A percentile compares a stretch with the other conserved stretches of the same genome.
These are phyloP conservation scores for Paralvinella palmiformis DNA, from an alignment of 1,140 invertebrate species.

Conservation along the genomic window DNA sequence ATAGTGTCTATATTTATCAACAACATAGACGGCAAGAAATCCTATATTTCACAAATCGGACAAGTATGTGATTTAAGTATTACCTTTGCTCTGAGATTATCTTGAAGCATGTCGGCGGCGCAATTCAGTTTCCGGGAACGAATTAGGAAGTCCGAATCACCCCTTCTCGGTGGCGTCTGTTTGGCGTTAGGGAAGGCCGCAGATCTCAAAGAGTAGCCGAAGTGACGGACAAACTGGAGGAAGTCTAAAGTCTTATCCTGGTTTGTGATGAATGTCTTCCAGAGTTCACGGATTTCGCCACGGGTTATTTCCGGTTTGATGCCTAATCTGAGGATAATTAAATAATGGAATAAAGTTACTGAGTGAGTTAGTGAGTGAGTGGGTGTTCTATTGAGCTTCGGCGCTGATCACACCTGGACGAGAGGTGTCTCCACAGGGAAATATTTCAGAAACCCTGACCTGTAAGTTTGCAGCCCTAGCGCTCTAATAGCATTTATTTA, in stretches of 20 bases:
- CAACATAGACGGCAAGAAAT: background rate
- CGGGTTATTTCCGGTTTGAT: slow-evolving; percentile 42
- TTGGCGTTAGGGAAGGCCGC: slow-evolving; percentile 50
- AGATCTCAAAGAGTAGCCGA: slow-evolving; percentile 44
- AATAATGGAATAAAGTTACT: too few relatives aligned
- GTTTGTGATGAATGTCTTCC: slow-evolving; percentile 49
- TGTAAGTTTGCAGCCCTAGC: too few relatives aligned
- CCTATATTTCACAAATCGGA: too few relatives aligned
- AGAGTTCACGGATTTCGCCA: slow-evolving; percentile 46
- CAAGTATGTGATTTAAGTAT: background rate
- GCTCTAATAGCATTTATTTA: too few relatives aligned
- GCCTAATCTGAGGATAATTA: slow-evolving; percentile 44
- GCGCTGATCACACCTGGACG: too few relatives aligned
- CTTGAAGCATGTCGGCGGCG: slow-evolving; percentile 45
- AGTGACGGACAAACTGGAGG: slow-evolving; percentile 48
- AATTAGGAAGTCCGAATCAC: slow-evolving; percentile 48
- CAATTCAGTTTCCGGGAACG: slow-evolving; percentile 48
- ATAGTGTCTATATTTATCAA: background rate
- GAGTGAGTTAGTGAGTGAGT: too few relatives aligned
- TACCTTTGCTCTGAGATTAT: slow-evolving; percentile 46
- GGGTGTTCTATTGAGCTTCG: too few relatives aligned
- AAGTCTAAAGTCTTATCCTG: slow-evolving; percentile 45
- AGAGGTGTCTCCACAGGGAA: too few relatives aligned
- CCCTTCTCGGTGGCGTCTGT: slow-evolving; percentile 40
- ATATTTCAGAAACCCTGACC: too few relatives aligned